Evolutionary conservation across 2,113 vertebrate species (phyloP).

Genomic region (Spilogale gracilis): DNA sequence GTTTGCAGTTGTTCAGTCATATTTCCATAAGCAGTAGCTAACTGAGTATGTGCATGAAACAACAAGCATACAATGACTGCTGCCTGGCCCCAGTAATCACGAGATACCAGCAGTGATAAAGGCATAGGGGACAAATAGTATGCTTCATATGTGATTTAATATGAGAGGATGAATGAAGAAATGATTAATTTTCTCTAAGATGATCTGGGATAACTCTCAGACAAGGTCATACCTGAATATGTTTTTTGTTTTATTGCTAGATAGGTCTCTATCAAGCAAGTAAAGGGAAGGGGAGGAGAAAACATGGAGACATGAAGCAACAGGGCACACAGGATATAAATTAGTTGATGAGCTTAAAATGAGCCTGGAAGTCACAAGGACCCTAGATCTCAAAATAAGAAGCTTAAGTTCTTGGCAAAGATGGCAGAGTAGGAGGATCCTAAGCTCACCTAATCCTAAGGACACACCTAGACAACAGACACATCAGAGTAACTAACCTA

Average conservation of each 20-base stretch:
- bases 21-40: neutral
- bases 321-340: neutral
- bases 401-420: neutral
- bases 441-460: neutral
- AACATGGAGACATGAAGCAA: neutral
- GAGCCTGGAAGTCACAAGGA: neutral
- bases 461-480: neutral
- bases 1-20: neutral
- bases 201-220: neutral
- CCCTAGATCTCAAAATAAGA: neutral
- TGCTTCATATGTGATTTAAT: neutral
- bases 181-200: neutral
- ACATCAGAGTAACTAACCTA: neutral
- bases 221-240: neutral
- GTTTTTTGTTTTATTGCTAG: neutral
- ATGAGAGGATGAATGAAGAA: neutral
- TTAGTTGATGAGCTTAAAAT: neutral
- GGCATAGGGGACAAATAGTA: neutral
- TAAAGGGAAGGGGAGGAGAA: neutral
- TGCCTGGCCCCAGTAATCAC: neutral
- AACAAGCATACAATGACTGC: neutral
- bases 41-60: neutral
- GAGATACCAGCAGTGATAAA: neutral
- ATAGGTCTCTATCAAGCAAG: neutral
- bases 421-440: neutral